Evolutionary conservation across 2,797 vertebrate genomes (phyloP), one percentile per base, ranked within the genome.

Genomic region (Betta splendens): DNA sequence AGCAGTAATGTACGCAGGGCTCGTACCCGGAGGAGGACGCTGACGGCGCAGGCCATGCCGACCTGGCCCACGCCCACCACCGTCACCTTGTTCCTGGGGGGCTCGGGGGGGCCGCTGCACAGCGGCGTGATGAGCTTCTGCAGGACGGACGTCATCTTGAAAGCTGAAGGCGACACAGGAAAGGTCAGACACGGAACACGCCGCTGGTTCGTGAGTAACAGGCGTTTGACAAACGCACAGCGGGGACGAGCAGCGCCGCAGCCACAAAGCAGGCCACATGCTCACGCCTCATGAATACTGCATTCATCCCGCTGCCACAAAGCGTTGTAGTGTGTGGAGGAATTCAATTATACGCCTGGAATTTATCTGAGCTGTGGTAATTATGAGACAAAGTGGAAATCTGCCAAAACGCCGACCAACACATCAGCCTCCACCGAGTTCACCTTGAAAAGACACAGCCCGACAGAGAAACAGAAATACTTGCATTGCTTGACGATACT

Each of bases 141-240:
- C 80, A 94, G 90, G 12, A 96, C 64, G 2, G 91, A 93, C 37
- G 95, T 89, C 95, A 97, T 97, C 73, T 69, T 85, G 26, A 68
- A 52, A 16, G 78, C 85, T 89, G 64, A 33, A 43, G 25, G 23
- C 0, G 9, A 45, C 35, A 66, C 16, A 44, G 35, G 28, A 38
- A 25, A 29, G n/a, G 57, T 78, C 13, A 72, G n/a, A 3, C 31
- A 21, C 16, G 7, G 35, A 20, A 59, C 23, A 29, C 43, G 21
- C 17, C 5, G 2, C 16, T 5, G 32, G 16, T 35, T 32, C 16
- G 44, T 2, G 9, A n/a, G 11, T 28, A n/a, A 29, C 5, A 25
- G 45, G 40, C 18, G 55, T 50, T 13, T 35, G 1, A 55, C 5
- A 64, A 16, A 43, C 16, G 64, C 20, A 36, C 5, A n/a, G 40